Conservation (phyloP, 2,113 vertebrate species). For the Mystacornis crossleyi region DNA sequence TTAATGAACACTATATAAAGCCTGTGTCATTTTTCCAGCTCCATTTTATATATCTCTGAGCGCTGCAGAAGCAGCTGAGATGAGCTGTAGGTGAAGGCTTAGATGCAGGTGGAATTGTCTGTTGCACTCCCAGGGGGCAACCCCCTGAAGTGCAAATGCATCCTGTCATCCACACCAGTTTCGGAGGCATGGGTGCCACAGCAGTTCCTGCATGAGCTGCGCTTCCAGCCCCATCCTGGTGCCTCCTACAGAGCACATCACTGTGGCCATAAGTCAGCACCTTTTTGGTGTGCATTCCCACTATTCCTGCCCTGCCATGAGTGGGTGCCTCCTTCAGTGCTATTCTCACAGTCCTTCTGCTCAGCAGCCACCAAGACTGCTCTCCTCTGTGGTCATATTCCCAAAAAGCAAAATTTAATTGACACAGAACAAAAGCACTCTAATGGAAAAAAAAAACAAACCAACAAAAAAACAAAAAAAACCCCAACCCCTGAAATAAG, state of each 20-base stretch:
- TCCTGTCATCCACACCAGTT: not conserved
- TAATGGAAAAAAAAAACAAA: not conserved
- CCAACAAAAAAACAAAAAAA: not conserved
- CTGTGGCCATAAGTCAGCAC: accelerated
- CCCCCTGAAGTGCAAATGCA: not conserved
- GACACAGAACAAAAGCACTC: not conserved
- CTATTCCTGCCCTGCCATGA: not conserved
- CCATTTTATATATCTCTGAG: not conserved
- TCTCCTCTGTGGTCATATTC: not conserved
- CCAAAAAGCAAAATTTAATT: not conserved
- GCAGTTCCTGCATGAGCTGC: not conserved
- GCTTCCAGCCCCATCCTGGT: not conserved
- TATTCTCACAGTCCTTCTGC: accelerated
- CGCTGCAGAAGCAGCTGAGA: not conserved
- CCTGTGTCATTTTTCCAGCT: not conserved
- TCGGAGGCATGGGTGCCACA: not conserved
- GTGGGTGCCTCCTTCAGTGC: not conserved
- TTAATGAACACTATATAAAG: not conserved
- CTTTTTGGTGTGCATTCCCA: not conserved
- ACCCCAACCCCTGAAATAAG: not conserved
- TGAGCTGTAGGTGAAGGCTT: not conserved
- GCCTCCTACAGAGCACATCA: not conserved
- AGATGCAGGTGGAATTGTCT: not conserved
- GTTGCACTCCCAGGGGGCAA: not conserved
- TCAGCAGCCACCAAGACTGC: accelerated